Evolutionary conservation across 2,888 invertebrate species (phyloP), one percentile per base, ranked within the genome.

Genomic region (Rapana venosa): DNA sequence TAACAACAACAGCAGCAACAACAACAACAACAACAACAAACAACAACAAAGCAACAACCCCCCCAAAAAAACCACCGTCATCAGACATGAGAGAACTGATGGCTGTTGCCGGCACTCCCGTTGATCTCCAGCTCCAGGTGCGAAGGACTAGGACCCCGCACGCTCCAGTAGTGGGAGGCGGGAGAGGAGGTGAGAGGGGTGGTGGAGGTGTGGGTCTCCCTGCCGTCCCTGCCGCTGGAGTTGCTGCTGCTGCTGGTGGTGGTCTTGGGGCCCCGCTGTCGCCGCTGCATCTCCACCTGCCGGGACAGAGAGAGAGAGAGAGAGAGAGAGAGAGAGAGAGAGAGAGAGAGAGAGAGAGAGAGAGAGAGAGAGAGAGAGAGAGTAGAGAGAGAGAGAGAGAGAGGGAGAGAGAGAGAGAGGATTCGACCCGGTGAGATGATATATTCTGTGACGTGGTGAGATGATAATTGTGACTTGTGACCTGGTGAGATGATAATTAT

Each of bases 171-270:
- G 30, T 70, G 74, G 30, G 89, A 85, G 30, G 85, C 85, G 22
- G 89, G 89, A 32, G 89, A 85, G 47, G 89, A 89, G 56, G 89
- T 36, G 70, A 89, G n/a, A 36, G 89, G 85, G 89, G 89, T 89
- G 56, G 83, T 74, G 85, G 85, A 85, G 32, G 74, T 85, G 35
- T 84, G 66, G 61, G 70, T 32, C 36, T 90, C 83, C 36, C 88
- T 66, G n/a, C 83, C 32, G 36, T 47, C 20, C 6, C 35, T 35
- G 4, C 30, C 77, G 74, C 47, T 77, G 81, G 81, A 36, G 0
- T 2, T 20, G n/a, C 88, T 79, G n/a, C 88, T 83, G 77, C 20
- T 79, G 74, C 74, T 74, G 77, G 13, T n/a, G n/a, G n/a, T 77
- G 74, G 74, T 74, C 74, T 85, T 85, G 85, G 74, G 85, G 30